Conservation (phyloP, 2,888 invertebrate species). For the Pristionchus japonicus region DNA sequence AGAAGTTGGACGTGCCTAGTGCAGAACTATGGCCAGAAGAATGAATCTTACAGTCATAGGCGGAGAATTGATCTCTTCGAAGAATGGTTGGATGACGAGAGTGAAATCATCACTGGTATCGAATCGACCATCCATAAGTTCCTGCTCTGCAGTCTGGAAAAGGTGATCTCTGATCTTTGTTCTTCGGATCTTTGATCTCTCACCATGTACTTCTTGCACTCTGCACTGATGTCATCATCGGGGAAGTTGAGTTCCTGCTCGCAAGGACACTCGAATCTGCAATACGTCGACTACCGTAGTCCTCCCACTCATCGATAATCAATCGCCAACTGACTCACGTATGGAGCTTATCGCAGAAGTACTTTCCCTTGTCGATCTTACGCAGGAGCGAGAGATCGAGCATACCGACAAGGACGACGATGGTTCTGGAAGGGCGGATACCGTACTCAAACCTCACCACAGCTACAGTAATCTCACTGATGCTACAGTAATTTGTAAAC, state of each 20-base stretch:
- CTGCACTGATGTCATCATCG: slow-evolving; percentile 57
- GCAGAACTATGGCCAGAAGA: too few relatives aligned
- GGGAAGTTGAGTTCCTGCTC: slow-evolving; percentile 61
- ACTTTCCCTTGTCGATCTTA: slow-evolving; percentile 61
- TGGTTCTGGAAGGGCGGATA: slow-evolving; percentile 52
- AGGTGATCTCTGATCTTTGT: background rate
- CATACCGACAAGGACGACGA: slow-evolving; percentile 68
- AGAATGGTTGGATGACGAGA: slow-evolving; percentile 67
- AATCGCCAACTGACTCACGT: slow-evolving; percentile 48
- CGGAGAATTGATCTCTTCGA: slow-evolving; percentile 60
- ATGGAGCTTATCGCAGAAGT: slow-evolving; percentile 66
- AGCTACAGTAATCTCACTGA: too few relatives aligned
- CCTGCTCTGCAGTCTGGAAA: background rate
- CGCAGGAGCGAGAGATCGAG: slow-evolving; percentile 67
- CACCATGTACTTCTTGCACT: slow-evolving; percentile 63
- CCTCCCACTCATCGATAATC: background rate
- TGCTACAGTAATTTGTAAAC: background rate
- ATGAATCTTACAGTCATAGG: slow-evolving; percentile 53
- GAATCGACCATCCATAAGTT: slow-evolving; percentile 50
- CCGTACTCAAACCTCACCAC: background rate
- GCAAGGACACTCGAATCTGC: slow-evolving; percentile 64
- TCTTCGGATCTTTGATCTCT: background rate
- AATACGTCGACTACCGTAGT: slow-evolving; percentile 5
- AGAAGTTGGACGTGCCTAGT: too few relatives aligned
- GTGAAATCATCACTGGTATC: slow-evolving; percentile 66